Percentiles rank a stretch among this genome's conserved stretches.
Evolutionary conservation across 2,113 vertebrate genomes (phyloP).

Genomic region (Myocastor coypus): DNA sequence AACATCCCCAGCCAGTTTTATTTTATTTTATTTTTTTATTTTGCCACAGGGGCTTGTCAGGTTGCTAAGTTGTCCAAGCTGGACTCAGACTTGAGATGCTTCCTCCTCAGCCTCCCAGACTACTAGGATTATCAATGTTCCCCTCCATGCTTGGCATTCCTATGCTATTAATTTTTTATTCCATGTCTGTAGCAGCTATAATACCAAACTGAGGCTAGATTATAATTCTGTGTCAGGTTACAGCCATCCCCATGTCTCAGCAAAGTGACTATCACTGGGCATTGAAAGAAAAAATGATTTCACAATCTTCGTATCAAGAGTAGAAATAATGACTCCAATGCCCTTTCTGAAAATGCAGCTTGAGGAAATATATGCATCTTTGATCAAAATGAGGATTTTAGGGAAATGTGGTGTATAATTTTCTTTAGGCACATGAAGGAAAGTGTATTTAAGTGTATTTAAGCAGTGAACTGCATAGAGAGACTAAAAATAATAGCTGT

Average conservation of each 20-base stretch:
- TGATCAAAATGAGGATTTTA: slow-evolving; percentile 48
- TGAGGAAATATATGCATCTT: neutral
- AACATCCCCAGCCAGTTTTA: neutral
- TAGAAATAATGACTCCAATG: slow-evolving; percentile 23
- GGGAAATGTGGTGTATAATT: neutral
- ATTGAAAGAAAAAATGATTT: slow-evolving; percentile 9
- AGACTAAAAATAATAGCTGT: neutral
- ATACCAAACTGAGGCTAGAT: neutral
- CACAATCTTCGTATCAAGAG: slow-evolving; percentile 39
- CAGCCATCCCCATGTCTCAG: neutral
- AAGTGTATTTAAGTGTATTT: slow-evolving; percentile 35
- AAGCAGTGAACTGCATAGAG: neutral
- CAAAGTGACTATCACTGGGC: neutral
- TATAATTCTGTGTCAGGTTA: neutral
- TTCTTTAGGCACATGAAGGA: neutral
- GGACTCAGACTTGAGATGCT: neutral
- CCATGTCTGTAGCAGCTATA: neutral
- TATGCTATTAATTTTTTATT: neutral
- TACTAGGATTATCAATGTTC: neutral
- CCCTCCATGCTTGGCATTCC: neutral
- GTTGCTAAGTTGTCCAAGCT: neutral
- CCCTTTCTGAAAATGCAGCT: slow-evolving; percentile 22
- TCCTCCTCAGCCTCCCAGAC: neutral
- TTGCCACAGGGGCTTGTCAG: neutral
- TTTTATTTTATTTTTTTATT: neutral